phyloP scores from a whole-genome alignment of 2,113 vertebrate species.

The Rhinoderma darwinii region DNA sequence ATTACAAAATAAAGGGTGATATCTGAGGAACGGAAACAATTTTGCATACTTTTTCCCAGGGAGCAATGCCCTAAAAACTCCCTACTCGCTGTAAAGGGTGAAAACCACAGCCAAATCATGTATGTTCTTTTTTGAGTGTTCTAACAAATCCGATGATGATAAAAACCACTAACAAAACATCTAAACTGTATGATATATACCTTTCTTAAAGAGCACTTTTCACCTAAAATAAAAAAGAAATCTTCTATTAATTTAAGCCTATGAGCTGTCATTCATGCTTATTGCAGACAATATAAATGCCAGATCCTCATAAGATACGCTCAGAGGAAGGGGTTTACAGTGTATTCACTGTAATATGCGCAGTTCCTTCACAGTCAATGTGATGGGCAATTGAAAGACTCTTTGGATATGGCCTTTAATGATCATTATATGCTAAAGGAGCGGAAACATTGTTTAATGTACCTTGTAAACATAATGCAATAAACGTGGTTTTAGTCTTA shows the following conservation, averaged over 20 bases:
- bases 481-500: not conserved
- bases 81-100: too few species aligned
- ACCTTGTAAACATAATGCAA: conserved; percentile 10
- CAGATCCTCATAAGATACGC: not conserved
- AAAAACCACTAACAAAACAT: too few species aligned
- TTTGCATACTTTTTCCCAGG: too few species aligned
- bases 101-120: too few species aligned
- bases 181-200: too few species aligned
- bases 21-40: too few species aligned
- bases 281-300: not conserved
- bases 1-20: too few species aligned
- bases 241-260: not conserved
- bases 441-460: conserved; percentile 26
- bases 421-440: conserved; percentile 13
- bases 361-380: not conserved
- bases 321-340: not conserved
- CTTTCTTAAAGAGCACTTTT: too few species aligned
- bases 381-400: not conserved
- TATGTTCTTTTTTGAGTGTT: too few species aligned
- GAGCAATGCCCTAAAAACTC: too few species aligned
- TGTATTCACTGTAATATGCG: not conserved
- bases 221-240: not conserved
- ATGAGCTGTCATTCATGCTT: not conserved
- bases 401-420: conserved; percentile 7
- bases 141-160: too few species aligned